Percentiles rank a stretch among this genome's conserved stretches.
phyloP scores from a whole-genome alignment of 2,888 invertebrate genomes.

The Spilosoma lubricipeda region DNA sequence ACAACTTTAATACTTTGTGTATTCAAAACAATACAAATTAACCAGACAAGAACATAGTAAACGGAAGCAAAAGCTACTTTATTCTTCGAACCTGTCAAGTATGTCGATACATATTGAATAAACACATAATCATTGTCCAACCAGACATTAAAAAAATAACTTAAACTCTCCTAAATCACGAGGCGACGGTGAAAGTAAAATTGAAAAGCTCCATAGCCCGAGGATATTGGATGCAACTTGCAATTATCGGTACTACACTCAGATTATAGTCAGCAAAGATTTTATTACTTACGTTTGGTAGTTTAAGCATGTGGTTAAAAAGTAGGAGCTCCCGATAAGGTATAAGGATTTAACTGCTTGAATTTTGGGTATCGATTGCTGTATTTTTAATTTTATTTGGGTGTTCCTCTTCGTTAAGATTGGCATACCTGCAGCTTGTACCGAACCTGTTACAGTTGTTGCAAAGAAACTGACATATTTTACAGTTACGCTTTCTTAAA shows the following conservation, averaged over 20 bases:
- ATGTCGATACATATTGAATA: conserved; percentile 3
- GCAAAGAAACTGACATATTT: not conserved
- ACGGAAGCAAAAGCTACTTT: not conserved
- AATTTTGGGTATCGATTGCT: conserved; percentile 1
- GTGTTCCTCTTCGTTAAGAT: not conserved
- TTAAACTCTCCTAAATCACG: conserved; percentile 47
- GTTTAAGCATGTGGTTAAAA: conserved; percentile 19
- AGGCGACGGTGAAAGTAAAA: conserved; percentile 48
- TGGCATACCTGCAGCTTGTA: not conserved
- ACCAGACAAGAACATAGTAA: not conserved
- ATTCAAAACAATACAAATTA: not conserved
- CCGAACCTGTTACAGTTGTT: not conserved
- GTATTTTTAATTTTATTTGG: not conserved
- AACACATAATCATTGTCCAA: not conserved
- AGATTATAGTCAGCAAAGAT: conserved; percentile 39
- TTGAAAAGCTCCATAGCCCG: conserved; percentile 26
- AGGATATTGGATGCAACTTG: conserved; percentile 39
- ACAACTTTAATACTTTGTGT: no score
- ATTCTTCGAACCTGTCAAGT: not conserved
- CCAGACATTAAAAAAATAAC: conserved; percentile 21
- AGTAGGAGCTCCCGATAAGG: conserved; percentile 21
- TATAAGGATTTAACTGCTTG: conserved; percentile 17
- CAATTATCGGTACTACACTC: conserved; percentile 48
- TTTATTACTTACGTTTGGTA: conserved; percentile 32
- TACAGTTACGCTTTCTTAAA: not conserved